These are phyloP conservation scores for Callyntrura guangdongensis DNA, from an alignment of 2,888 invertebrate species.

Conservation along the genomic window DNA sequence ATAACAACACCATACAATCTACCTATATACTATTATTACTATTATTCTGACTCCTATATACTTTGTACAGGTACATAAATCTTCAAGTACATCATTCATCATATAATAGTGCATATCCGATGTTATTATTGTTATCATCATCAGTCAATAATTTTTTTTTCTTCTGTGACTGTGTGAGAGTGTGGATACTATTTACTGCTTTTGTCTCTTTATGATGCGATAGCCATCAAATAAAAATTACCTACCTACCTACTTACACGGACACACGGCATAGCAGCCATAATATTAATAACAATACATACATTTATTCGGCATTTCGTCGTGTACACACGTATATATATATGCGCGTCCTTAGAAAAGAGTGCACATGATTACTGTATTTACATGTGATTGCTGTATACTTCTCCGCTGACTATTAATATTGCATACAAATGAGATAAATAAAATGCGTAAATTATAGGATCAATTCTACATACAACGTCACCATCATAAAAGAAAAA, in stretches of 20 bases:
- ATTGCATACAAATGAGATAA: not conserved
- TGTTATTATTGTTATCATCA: conserved; percentile 67
- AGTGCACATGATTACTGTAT: conserved; percentile 30
- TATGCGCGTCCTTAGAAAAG: not conserved
- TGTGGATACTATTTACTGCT: conserved; percentile 39
- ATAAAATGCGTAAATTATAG: conserved; percentile 23
- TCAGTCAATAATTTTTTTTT: conserved; percentile 67
- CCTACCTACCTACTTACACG: not conserved
- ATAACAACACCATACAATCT: conserved; percentile 40
- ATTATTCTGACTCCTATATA: not conserved
- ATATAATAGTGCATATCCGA: conserved; percentile 73
- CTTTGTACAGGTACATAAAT: conserved; percentile 66
- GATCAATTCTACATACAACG: not conserved
- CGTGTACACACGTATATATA: too few relatives aligned
- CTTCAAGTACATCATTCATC: conserved; percentile 69
- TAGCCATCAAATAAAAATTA: conserved; percentile 41
- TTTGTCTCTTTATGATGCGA: conserved; percentile 34
- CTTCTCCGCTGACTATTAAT: not conserved
- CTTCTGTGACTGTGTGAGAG: conserved; percentile 48
- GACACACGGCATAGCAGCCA: not conserved
- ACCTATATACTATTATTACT: conserved; percentile 5
- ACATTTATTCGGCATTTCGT: not conserved
- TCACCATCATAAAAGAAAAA: not conserved
- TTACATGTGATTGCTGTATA: conserved; percentile 10
- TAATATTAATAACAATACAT: conserved; percentile 8